A percentile compares a stretch with the other conserved stretches of the same genome.
phyloP scores from a whole-genome alignment of 2,888 invertebrate species.

The Sepiola atlantica region DNA sequence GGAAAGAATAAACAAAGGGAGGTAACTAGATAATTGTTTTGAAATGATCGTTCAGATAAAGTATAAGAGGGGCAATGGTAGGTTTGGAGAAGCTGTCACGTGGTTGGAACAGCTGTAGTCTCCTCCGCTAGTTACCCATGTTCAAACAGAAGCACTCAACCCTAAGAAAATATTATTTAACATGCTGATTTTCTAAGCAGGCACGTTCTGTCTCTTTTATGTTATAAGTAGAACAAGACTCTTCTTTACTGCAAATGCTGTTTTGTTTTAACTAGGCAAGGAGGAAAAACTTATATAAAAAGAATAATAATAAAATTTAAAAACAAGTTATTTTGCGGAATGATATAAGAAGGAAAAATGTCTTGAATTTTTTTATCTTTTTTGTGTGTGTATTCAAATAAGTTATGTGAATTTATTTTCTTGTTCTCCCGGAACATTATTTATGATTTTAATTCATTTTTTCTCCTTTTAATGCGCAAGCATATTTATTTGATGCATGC shows the following conservation, averaged over 20 bases:
- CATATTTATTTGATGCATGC: not conserved
- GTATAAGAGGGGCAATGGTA: not conserved
- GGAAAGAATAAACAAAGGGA: not conserved
- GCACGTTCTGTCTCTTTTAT: no score
- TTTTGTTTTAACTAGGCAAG: no score
- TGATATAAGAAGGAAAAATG: not conserved
- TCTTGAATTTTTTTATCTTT: not conserved
- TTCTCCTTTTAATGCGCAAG: not conserved
- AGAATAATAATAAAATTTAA: not conserved
- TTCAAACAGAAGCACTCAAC: not conserved
- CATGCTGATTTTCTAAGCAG: not conserved
- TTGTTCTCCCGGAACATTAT: not conserved
- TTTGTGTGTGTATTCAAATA: not conserved
- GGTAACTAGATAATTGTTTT: no score
- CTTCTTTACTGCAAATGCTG: no score
- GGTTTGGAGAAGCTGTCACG: no score
- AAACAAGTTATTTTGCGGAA: not conserved
- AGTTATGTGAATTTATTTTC: not conserved
- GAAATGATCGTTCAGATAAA: no score
- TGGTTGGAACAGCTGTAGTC: not conserved
- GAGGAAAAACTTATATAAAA: not conserved
- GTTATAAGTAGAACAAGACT: no score
- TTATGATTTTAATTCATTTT: not conserved
- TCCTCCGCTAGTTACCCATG: not conserved
- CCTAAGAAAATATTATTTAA: not conserved